Conservation (phyloP, 2,797 vertebrate genomes). For the Hephaestus fuliginosus region DNA sequence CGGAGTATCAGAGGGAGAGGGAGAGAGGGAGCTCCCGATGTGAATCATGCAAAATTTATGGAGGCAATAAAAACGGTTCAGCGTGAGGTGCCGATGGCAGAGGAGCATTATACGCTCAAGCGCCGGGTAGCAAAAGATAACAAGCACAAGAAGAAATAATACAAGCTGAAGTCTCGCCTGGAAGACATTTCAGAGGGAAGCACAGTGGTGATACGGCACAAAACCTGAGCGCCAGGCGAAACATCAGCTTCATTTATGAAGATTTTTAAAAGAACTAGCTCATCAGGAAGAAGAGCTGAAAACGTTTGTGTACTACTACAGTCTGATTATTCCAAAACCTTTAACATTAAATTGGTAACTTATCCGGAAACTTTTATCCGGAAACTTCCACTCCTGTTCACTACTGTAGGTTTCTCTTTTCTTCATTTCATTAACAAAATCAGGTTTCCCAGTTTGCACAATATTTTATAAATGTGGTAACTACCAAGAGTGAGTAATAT, state of each 20-base stretch:
- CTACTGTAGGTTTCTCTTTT: neutral
- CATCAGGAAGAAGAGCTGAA: neutral
- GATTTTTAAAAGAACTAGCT: neutral
- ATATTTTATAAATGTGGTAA: no score
- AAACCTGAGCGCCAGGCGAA: neutral
- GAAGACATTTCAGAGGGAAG: constrained; percentile 37
- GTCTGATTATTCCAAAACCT: neutral
- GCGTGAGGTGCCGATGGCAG: constrained; percentile 44
- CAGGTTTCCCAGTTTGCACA: no score
- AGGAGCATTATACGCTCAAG: constrained; percentile 37
- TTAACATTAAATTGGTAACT: neutral
- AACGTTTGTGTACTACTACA: neutral
- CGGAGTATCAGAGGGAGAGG: constrained; percentile 18
- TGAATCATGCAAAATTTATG: constrained; percentile 75
- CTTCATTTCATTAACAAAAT: no score
- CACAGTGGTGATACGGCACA: neutral
- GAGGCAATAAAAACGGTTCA: constrained; percentile 68
- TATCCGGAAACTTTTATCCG: no score
- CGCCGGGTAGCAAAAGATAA: constrained; percentile 56
- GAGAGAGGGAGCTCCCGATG: constrained; percentile 47
- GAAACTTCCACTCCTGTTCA: no score
- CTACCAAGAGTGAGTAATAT: no score
- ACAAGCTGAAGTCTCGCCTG: constrained; percentile 36
- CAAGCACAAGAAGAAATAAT: constrained; percentile 52
- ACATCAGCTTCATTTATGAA: neutral